These are phyloP conservation scores for Xestia xanthographa DNA, from an alignment of 2,888 invertebrate genomes.

Conservation along the genomic window DNA sequence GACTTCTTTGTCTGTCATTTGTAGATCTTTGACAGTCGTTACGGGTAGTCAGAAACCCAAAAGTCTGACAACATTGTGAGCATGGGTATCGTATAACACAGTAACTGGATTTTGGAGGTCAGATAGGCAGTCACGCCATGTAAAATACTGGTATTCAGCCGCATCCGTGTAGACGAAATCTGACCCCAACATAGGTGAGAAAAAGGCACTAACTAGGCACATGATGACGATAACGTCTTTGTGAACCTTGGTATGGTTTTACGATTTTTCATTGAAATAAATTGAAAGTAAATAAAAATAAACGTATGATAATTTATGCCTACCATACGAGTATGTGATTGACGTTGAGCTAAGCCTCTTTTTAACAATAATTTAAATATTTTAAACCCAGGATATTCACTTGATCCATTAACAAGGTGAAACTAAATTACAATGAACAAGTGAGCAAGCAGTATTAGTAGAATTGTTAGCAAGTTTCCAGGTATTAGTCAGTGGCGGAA, in stretches of 20 bases:
- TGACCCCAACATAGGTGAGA: not conserved
- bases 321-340: not conserved
- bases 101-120: not conserved
- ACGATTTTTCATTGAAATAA: not conserved
- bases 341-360: not conserved
- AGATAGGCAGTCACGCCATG: not conserved
- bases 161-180: not conserved
- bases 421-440: not conserved
- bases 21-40: not conserved
- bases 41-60: not conserved
- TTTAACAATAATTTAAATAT: not conserved
- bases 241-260: not conserved
- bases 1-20: no score
- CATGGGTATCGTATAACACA: not conserved
- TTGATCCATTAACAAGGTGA: not conserved
- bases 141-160: not conserved
- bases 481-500: slow-evolving; percentile 16
- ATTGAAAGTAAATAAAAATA: not conserved
- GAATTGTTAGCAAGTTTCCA: slow-evolving; percentile 3
- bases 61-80: not conserved
- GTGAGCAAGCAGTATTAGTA: not conserved
- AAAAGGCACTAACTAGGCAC: not conserved
- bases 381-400: not conserved
- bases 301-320: not conserved
- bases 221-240: not conserved